Percentiles rank a stretch among this genome's conserved stretches.
phyloP scores from a whole-genome alignment of 2,113 vertebrate species.

The Pelecanus crispus region DNA sequence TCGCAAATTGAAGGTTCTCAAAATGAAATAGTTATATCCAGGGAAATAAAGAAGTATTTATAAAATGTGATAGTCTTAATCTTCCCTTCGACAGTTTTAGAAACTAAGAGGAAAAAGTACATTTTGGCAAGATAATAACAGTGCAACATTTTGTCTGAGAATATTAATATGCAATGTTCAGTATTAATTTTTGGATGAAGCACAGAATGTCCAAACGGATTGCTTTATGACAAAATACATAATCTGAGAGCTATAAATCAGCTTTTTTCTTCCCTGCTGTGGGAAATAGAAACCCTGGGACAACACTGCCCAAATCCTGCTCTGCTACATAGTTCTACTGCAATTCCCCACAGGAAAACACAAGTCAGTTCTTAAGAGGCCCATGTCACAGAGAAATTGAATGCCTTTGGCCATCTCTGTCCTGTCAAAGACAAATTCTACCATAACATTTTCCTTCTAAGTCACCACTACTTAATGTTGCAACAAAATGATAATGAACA shows the following conservation, averaged over 20 bases:
- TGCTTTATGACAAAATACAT: background rate
- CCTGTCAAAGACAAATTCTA: background rate
- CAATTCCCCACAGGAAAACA: background rate
- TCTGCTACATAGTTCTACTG: background rate
- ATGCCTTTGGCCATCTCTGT: background rate
- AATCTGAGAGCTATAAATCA: background rate
- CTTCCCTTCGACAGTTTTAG: background rate
- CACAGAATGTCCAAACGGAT: background rate
- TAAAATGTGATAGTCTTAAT: background rate
- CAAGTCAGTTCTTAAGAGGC: background rate
- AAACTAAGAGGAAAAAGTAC: background rate
- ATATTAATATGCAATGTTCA: background rate
- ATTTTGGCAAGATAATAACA: background rate
- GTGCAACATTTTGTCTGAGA: background rate
- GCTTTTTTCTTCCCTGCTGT: background rate
- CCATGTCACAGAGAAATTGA: background rate
- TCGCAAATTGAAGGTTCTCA: constrained; percentile 1
- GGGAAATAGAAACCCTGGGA: background rate
- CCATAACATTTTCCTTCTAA: background rate
- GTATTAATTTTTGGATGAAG: background rate
- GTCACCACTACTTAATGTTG: background rate
- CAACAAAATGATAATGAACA: background rate
- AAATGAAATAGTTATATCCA: background rate
- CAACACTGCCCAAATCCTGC: background rate
- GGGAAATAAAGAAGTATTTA: background rate